These are phyloP conservation scores for Xyliphius kryptos DNA, from an alignment of 2,113 vertebrate species.

Conservation along the genomic window DNA sequence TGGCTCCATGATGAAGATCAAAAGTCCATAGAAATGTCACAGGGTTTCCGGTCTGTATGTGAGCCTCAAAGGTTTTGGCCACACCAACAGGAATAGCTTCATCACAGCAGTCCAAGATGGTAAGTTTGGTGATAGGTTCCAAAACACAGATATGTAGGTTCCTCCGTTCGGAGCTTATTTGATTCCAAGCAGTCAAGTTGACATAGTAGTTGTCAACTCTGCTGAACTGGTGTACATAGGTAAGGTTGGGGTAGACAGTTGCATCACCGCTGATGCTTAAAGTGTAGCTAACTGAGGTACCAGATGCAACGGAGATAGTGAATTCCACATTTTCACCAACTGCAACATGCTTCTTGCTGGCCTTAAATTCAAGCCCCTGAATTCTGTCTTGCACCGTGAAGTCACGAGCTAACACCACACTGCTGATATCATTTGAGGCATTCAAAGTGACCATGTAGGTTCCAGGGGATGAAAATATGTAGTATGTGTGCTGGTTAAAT, in stretches of 20 bases:
- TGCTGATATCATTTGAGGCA: slow-evolving; percentile 80
- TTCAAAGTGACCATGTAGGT: slow-evolving; percentile 67
- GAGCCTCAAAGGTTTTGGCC: slow-evolving; percentile 67
- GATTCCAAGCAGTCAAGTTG: slow-evolving; percentile 78
- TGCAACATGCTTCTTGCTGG: slow-evolving; percentile 68
- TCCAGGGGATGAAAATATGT: slow-evolving; percentile 64
- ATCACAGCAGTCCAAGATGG: slow-evolving; percentile 71
- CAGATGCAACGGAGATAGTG: slow-evolving; percentile 63
- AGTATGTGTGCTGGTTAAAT: slow-evolving; percentile 48
- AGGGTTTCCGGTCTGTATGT: slow-evolving; percentile 66
- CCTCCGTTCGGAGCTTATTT: slow-evolving; percentile 68
- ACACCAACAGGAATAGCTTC: slow-evolving; percentile 72
- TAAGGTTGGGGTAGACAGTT: slow-evolving; percentile 55
- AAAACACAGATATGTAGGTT: slow-evolving; percentile 76
- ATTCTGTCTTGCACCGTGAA: slow-evolving; percentile 79
- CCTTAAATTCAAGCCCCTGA: slow-evolving; percentile 68
- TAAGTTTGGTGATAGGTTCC: slow-evolving; percentile 72
- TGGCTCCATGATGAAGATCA: slow-evolving; percentile 64
- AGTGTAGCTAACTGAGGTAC: slow-evolving; percentile 67
- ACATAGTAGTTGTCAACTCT: slow-evolving; percentile 75
- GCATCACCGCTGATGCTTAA: slow-evolving; percentile 73
- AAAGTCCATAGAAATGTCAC: slow-evolving; percentile 83
- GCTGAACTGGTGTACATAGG: slow-evolving; percentile 70
- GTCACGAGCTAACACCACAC: slow-evolving; percentile 54
- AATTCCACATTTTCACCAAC: slow-evolving; percentile 78